Evolutionary conservation across 2,113 vertebrate species (phyloP).

Genomic region (Otocyon megalotis): DNA sequence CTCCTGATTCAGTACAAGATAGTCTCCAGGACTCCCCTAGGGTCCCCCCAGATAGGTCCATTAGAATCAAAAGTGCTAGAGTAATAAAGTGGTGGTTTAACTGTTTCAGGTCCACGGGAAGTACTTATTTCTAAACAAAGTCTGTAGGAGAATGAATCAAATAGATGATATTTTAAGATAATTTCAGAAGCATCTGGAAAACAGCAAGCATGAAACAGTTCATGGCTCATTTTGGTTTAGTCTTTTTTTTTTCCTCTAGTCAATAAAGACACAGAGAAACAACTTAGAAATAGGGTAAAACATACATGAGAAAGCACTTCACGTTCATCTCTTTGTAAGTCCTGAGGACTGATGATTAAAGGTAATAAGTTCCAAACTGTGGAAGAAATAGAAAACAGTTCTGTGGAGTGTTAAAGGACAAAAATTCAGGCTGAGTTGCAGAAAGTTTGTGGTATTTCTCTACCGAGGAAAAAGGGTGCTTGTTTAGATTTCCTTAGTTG

Average conservation of each 20-base stretch:
- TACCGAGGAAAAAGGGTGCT: background rate
- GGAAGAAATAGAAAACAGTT: background rate
- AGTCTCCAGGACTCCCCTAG: conserved; percentile 46
- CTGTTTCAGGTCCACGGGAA: background rate
- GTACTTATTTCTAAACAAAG: conserved; percentile 4
- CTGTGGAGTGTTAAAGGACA: background rate
- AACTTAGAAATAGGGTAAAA: conserved; percentile 4
- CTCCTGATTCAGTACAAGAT: conserved; percentile 56
- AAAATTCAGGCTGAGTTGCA: background rate
- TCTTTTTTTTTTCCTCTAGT: background rate
- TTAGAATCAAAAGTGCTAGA: conserved; percentile 6
- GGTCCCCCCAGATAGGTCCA: background rate
- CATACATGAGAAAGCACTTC: conserved; percentile 21
- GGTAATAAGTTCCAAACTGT: conserved; percentile 45
- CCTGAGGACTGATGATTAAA: conserved; percentile 12
- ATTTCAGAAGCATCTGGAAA: conserved; percentile 49
- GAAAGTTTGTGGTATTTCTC: conserved; percentile 29
- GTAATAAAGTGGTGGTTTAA: conserved; percentile 5
- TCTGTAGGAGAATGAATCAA: conserved; percentile 16
- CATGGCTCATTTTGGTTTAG: background rate
- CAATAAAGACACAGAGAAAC: conserved; percentile 50
- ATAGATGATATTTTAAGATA: conserved; percentile 47
- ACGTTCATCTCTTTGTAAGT: background rate
- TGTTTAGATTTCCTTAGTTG: background rate
- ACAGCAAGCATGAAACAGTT: conserved; percentile 37